phyloP scores from a whole-genome alignment of 35 echinoderm and acorn worm species.

The Apostichopus californicus region DNA sequence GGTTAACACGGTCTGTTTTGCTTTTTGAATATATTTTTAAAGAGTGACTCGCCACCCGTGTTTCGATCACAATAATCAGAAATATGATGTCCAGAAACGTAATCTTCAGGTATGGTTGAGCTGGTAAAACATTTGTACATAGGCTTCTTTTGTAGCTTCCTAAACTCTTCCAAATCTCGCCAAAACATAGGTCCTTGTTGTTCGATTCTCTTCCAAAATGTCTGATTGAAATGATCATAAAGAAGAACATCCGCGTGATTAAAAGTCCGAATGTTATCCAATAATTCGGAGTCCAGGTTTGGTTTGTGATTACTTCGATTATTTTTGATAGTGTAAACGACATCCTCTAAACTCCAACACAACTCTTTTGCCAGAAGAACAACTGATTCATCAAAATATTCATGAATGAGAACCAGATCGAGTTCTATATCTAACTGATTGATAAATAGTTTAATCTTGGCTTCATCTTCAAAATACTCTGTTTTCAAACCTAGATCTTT shows the following conservation, averaged over 20 bases:
- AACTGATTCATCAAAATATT: constrained; percentile 24
- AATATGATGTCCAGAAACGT: not conserved
- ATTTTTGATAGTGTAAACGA: not conserved
- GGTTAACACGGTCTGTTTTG: not conserved
- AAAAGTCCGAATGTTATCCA: constrained; percentile 31
- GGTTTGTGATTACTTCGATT: not conserved
- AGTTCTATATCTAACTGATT: not conserved
- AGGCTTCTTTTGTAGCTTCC: not conserved
- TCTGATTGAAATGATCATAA: constrained; percentile 65
- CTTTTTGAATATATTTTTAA: not conserved
- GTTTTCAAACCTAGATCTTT: not conserved
- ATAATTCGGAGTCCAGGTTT: not conserved
- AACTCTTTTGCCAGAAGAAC: not conserved
- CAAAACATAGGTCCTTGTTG: constrained; percentile 47
- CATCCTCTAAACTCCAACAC: constrained; percentile 1
- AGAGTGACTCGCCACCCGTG: not conserved
- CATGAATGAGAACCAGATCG: not conserved
- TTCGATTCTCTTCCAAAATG: constrained; percentile 54
- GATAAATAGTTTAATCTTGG: not conserved
- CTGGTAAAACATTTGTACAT: not conserved
- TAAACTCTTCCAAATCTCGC: constrained; percentile 46
- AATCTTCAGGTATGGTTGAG: not conserved
- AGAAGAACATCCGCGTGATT: constrained; percentile 63
- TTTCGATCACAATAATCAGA: not conserved
- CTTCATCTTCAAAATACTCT: not conserved